Percentiles rank a stretch among this genome's conserved stretches.
These are phyloP conservation scores for Liasis olivaceus DNA, from an alignment of 2,797 vertebrate species.

Conservation along the genomic window DNA sequence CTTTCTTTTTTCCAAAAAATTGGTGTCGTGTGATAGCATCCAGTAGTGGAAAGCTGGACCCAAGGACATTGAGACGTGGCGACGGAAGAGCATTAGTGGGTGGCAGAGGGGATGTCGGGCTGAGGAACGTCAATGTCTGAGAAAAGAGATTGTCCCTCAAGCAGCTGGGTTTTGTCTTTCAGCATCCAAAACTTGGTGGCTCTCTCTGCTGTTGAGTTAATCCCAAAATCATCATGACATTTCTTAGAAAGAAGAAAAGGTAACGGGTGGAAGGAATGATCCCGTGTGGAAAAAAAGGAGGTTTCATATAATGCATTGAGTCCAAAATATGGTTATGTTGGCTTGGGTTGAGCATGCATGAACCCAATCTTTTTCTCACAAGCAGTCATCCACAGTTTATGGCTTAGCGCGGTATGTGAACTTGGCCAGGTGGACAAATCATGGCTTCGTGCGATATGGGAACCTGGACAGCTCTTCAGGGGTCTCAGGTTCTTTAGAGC, in stretches of 20 bases:
- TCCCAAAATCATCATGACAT: neutral
- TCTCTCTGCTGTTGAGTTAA: neutral
- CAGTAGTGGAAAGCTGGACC: neutral
- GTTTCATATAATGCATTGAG: neutral
- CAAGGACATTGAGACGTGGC: fast-evolving
- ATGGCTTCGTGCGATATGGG: no score
- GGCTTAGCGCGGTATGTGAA: neutral
- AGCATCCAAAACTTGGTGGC: neutral
- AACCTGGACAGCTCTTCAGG: no score
- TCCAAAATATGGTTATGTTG: neutral
- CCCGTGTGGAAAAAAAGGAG: neutral
- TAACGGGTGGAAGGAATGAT: neutral
- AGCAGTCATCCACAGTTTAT: neutral
- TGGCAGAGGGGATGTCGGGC: neutral
- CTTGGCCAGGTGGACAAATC: neutral
- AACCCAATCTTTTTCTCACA: neutral
- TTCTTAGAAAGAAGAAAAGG: neutral
- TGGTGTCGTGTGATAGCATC: slow-evolving; percentile 26
- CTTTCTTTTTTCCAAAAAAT: slow-evolving; percentile 70
- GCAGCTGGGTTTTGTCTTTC: neutral
- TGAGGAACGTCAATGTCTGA: no score
- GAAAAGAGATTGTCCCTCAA: neutral
- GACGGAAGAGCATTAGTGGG: neutral
- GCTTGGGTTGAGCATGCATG: no score
- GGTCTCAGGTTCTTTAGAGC: no score